Evolutionary conservation across 1,140 invertebrate species (phyloP), one percentile per base, ranked within the genome.

Genomic region (Halyomorpha halys): DNA sequence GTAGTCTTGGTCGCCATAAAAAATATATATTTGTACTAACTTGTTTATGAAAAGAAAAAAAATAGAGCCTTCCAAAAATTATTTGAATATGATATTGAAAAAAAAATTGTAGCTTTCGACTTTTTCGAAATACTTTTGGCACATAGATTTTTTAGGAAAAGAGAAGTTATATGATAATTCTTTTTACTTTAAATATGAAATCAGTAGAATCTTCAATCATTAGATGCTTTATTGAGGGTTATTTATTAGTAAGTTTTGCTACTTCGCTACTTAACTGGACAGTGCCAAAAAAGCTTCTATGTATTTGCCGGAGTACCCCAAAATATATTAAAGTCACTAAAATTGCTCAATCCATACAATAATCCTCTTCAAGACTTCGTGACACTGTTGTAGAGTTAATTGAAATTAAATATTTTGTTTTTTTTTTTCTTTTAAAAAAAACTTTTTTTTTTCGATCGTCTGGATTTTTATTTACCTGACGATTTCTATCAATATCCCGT

Each of bases 311-410:
- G 45, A 65, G 62, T 56, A 65, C 59, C 64, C 64, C 59, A 61
- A 60, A 63, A 44, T 44, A 59, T 59, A 51, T 59, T 45, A 64
- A 59, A 61, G 44, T 45, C 64, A 65, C 59, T 65, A 65, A 61
- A 65, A 65, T 65, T 65, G 64, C 64, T 65, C 64, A 65, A 65
- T 47, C 47, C 64, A 62, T 61, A 65, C 64, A 65, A 65, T 65
- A 65, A 65, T 65, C 64, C 64, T 65, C 64, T 59, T 51, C 21
- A 64, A 64, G 63, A 64, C 63, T 64, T 64, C 25, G 39, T 54
- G 61, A 60, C 59, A 60, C 59, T 60, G 4, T 60, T 25, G 53
- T 56, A 56, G 53, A 9, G 23, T 56, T 56, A 56, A 56, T 56
- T 2, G 23, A 23, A 56, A 56, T 56, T 56, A 27, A 25, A 56